Evolutionary conservation across 2,888 invertebrate species (phyloP).

Genomic region (Atherix ibis): DNA sequence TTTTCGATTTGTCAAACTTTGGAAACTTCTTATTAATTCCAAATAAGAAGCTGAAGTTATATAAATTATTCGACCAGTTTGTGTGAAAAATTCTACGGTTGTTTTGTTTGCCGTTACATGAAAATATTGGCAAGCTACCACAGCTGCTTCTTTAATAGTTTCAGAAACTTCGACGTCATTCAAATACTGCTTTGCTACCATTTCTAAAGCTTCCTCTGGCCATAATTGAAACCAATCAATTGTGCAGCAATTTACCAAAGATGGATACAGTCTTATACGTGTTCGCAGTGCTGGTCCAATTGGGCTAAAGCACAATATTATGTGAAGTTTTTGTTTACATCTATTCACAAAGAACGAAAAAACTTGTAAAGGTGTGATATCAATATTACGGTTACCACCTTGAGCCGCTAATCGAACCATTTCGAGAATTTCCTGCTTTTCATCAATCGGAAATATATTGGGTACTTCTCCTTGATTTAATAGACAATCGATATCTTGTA

Average conservation of each 20-base stretch:
- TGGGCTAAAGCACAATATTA: slow-evolving; percentile 59
- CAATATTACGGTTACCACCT: slow-evolving; percentile 69
- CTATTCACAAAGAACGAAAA: slow-evolving; percentile 67
- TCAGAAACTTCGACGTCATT: slow-evolving; percentile 45
- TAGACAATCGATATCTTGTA: slow-evolving; percentile 79
- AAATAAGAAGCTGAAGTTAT: slow-evolving; percentile 82
- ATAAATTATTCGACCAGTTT: slow-evolving; percentile 58
- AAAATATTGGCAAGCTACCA: slow-evolving; percentile 74
- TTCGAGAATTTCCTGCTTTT: slow-evolving; percentile 62
- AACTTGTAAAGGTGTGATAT: slow-evolving; percentile 62
- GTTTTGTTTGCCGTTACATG: slow-evolving; percentile 58
- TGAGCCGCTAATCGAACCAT: slow-evolving; percentile 54
- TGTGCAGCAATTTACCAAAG: slow-evolving; percentile 80
- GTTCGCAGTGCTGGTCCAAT: slow-evolving; percentile 70
- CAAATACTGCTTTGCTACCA: slow-evolving; percentile 62
- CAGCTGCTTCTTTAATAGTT: slow-evolving; percentile 46
- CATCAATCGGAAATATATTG: slow-evolving; percentile 72
- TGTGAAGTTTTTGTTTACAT: slow-evolving; percentile 67
- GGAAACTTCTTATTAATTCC: slow-evolving; percentile 66
- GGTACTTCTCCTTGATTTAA: slow-evolving; percentile 81
- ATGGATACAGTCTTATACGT: slow-evolving; percentile 72
- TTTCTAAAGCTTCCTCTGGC: slow-evolving; percentile 72
- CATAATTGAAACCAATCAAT: slow-evolving; percentile 89
- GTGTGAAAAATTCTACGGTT: slow-evolving; percentile 45
- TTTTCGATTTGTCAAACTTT: slow-evolving; percentile 54